Base-by-base conservation (phyloP, 2,113 vertebrate species). In the Trogon melanurus region DNA sequence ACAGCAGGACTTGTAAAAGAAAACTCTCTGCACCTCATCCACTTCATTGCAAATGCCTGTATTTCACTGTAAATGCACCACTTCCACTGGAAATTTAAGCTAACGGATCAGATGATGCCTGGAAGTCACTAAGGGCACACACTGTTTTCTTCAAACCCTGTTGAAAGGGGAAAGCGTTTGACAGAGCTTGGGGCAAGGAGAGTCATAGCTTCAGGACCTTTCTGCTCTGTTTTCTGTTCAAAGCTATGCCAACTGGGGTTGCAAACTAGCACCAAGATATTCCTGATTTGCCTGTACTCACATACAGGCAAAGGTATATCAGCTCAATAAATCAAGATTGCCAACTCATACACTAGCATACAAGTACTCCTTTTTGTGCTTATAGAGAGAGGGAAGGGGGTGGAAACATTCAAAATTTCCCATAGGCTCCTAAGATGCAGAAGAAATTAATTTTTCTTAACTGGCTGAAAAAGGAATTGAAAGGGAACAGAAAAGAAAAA, bases 281-380 rank as follows among this genome's bases (percentile, higher is more conserved):
- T 93, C 75, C 73, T 73, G 60, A 83, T 92, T 92, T 95, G 62
- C 62, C 20, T 91, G 64, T 66, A 88, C 82, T 82, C 72, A 26
- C 44, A 90, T 19, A 44, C 50, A 95, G 82, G 50, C 26, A 11
- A 86, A 95, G n/a, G 60, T 92, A 85, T 91, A 56, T 89, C 38
- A 91, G 69, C 54, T 79, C 65, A 89, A 69, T 95, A 92, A 92
- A 89, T 94, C 82, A 95, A 83, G 86, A 85, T 87, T 85, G 70
- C 61, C 3, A 5, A 85, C 71, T 81, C 70, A 56, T 65, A 36
- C 45, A 19, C 32, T 65, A 47, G 10, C 23, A 91, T 83, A 75
- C 50, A 85, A 79, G 51, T 64, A 48, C n/a, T 79, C 26, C 7
- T 85, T 89, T 38, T 41, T 73, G 20, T 45, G 34, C 20, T 66